Conservation (phyloP, 1,140 invertebrate genomes). For the Saxidomus purpurata region DNA sequence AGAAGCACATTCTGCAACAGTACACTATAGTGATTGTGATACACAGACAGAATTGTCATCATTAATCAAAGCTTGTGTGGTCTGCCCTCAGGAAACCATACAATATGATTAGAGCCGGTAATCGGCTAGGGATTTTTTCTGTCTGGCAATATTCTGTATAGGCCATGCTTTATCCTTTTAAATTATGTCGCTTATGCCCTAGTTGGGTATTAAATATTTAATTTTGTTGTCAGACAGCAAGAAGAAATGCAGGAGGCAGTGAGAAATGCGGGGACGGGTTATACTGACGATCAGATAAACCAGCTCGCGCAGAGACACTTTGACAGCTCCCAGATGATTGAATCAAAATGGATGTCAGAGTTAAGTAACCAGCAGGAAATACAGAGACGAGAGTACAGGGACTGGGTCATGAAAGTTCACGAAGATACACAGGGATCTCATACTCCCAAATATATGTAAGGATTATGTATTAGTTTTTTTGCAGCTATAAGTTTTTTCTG, state of each 20-base stretch:
- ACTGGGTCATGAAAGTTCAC: slow-evolving; percentile 93
- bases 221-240: slow-evolving; percentile 89
- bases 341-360: slow-evolving; percentile 92
- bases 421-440: slow-evolving; percentile 88
- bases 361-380: slow-evolving; percentile 91
- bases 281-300: slow-evolving; percentile 93
- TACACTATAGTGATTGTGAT: not conserved
- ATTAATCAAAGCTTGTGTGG: not conserved
- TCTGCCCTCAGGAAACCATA: not conserved
- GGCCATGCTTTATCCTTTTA: too few relatives aligned
- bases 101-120: not conserved
- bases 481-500: too few relatives aligned
- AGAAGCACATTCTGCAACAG: too few relatives aligned
- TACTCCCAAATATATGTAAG: slow-evolving; percentile 83
- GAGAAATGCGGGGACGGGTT: slow-evolving; percentile 88
- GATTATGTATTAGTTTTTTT: too few relatives aligned
- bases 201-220: not conserved
- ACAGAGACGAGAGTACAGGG: slow-evolving; percentile 92
- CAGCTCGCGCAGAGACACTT: slow-evolving; percentile 92
- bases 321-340: slow-evolving; percentile 91
- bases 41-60: not conserved
- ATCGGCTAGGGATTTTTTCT: not conserved
- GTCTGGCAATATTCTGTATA: not conserved
- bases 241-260: slow-evolving; percentile 93
- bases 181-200: not conserved